These are phyloP conservation scores for Raphicerus campestris DNA, from an alignment of 2,113 vertebrate genomes.

Conservation along the genomic window DNA sequence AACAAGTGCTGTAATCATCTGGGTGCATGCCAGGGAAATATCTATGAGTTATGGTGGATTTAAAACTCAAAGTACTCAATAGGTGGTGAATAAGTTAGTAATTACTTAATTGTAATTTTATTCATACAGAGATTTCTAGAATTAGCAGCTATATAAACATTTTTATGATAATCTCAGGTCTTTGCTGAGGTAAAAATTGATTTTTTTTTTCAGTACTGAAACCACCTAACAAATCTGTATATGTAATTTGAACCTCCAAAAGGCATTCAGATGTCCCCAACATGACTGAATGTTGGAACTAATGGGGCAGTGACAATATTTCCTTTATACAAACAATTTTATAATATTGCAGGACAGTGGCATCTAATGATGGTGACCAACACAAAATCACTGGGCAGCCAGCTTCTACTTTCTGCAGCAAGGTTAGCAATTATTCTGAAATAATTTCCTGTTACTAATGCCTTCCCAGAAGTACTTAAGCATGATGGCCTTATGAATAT, in stretches of 20 bases:
- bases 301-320: constrained; percentile 61
- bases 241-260: constrained; percentile 44
- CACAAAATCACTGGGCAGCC: constrained; percentile 59
- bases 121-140: constrained; percentile 24
- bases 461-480: constrained; percentile 72
- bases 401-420: constrained; percentile 59
- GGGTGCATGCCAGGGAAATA: neutral
- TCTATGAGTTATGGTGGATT: neutral
- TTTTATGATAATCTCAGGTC: neutral
- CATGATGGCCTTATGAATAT: constrained; percentile 74
- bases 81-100: neutral
- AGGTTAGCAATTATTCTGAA: constrained; percentile 71
- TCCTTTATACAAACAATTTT: constrained; percentile 67
- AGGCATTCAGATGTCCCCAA: constrained; percentile 36
- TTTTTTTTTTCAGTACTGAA: neutral
- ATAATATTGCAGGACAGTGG: constrained; percentile 68
- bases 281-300: constrained; percentile 51
- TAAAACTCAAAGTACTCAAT: neutral
- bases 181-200: constrained; percentile 27
- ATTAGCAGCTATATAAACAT: neutral
- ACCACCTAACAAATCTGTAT: neutral
- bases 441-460: constrained; percentile 74
- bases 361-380: constrained; percentile 61
- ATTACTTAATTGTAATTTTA: constrained; percentile 8
- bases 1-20: neutral